These are phyloP conservation scores for Thalassaphorura encarpata DNA, from an alignment of 1,140 invertebrate species.

Conservation along the genomic window DNA sequence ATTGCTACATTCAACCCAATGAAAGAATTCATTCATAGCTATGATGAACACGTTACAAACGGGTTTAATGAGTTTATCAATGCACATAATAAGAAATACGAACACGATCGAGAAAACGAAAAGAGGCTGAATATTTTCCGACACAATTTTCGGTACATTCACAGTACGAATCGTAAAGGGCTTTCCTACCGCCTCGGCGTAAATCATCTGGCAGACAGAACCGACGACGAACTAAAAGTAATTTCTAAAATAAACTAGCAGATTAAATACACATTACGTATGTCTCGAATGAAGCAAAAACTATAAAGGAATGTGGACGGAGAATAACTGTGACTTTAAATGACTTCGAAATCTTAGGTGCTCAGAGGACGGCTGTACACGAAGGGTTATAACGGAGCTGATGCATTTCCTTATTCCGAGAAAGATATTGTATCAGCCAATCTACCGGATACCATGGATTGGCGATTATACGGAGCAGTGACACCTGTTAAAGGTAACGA, in stretches of 20 bases:
- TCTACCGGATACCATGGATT: constrained; percentile 67
- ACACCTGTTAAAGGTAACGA: constrained; percentile 76
- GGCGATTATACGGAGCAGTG: constrained; percentile 84
- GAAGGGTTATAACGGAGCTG: constrained; percentile 58
- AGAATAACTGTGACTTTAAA: neutral
- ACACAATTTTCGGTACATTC: constrained; percentile 75
- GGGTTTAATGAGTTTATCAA: constrained; percentile 68
- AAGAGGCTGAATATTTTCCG: constrained; percentile 68
- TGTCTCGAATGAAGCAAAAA: neutral
- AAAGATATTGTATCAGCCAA: constrained; percentile 36
- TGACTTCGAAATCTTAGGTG: constrained; percentile 36
- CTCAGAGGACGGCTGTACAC: constrained; percentile 60
- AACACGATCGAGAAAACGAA: constrained; percentile 51
- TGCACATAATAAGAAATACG: constrained; percentile 62
- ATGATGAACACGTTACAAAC: constrained; percentile 59
- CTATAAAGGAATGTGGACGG: neutral
- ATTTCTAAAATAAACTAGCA: neutral
- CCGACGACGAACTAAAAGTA: constrained; percentile 58
- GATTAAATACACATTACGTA: no score
- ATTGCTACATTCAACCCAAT: constrained; percentile 84
- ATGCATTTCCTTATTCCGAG: constrained; percentile 60
- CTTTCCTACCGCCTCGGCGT: constrained; percentile 62
- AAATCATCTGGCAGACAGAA: constrained; percentile 82
- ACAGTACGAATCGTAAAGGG: constrained; percentile 70
- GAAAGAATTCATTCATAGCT: constrained; percentile 70